Evolutionary conservation across 2,113 vertebrate genomes (phyloP), one percentile per base, ranked within the genome.

Genomic region (Talpa occidentalis): DNA sequence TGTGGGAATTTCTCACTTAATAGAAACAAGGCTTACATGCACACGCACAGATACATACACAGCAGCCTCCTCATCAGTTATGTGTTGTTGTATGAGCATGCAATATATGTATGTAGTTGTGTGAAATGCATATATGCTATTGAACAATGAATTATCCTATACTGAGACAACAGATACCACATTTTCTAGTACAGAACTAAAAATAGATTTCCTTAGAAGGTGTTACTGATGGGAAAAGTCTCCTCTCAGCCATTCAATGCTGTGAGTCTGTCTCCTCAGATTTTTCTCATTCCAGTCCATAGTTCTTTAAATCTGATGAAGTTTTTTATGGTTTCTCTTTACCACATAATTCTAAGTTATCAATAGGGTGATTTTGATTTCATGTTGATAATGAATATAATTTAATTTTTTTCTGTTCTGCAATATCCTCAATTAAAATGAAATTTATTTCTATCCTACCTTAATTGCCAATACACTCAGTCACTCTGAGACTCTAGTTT

Each of bases 121-220:
- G 2, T 62, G 19, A 35, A 7, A 2, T 8, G 3, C 52, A 28
- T 88, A 8, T 90, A 35, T 82, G 47, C 35, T 84, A 4, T 5
- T 84, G 21, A 90, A 17, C 15, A 64, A 52, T 88, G 30, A 88
- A n/a, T 73, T 52, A 42, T 14, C 87, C 30, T 47, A 35, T 72
- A 49, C 10, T 11, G 66, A 40, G 44, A 1, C 10, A 90, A 21
- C 4, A 88, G 80, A 86, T 49, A 79, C 3, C 14, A 26, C 8
- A 73, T 72, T 80, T 66, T 28, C 1, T 44, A 76, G 16, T 86
- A 1, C 54, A 79, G 79, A 44, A 92, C 72, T 91, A 88, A 88
- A 70, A 90, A 94, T 56, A 90, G 62, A 85, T 94, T 96, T 90
- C 22, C 67, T 6, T 90, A 69, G 52, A 67, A 92, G 47, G 49